Evolutionary conservation across 1,140 invertebrate genomes (phyloP).

Genomic region (Lepidurus arcticus): DNA sequence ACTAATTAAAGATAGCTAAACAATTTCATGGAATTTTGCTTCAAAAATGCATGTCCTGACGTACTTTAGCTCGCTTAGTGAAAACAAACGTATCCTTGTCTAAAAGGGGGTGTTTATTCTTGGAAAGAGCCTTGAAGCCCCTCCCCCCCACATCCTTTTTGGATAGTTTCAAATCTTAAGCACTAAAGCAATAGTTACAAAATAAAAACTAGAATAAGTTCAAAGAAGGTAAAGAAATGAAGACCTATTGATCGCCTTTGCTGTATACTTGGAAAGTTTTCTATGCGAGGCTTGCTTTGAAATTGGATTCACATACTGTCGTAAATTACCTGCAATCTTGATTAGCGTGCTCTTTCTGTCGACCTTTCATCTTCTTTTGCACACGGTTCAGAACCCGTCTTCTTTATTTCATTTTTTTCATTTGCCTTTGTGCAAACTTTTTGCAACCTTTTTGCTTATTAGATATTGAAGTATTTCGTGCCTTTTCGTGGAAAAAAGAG

Average conservation of each 20-base stretch:
- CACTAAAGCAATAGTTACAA: no score
- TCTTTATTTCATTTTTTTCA: not conserved
- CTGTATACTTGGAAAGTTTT: not conserved
- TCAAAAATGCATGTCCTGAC: no score
- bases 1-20: no score
- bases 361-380: not conserved
- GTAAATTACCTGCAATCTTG: constrained; percentile 9
- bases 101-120: no score
- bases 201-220: not conserved
- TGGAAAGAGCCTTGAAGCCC: no score
- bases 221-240: not conserved
- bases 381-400: not conserved
- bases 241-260: not conserved
- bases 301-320: not conserved
- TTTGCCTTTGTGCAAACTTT: no score
- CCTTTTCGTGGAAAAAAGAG: not conserved
- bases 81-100: no score
- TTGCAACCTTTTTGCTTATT: no score
- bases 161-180: no score
- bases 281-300: not conserved
- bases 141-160: no score
- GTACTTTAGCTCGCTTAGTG: no score
- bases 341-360: not conserved
- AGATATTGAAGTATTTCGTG: not conserved
- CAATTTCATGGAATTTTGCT: no score